Evolutionary conservation across 2,797 vertebrate genomes (phyloP).

Genomic region (Florisuga fusca): DNA sequence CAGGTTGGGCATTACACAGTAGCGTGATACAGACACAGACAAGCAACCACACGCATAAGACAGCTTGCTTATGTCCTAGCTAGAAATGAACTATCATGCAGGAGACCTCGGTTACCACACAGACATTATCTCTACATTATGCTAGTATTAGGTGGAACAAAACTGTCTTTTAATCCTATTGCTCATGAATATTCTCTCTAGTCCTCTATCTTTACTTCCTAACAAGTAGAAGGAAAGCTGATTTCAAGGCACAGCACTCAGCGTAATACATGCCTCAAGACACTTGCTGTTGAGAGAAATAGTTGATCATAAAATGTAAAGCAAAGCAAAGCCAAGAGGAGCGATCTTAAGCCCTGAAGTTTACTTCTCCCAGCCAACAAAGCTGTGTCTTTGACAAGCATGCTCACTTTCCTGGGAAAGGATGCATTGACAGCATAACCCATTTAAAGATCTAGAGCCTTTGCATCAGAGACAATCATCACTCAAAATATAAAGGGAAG

Average conservation of each 20-base stretch:
- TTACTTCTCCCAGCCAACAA: background rate
- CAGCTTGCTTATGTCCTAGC: constrained; percentile 64
- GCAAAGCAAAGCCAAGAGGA: background rate
- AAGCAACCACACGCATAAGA: constrained; percentile 29
- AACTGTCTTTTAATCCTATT: background rate
- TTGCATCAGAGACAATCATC: background rate
- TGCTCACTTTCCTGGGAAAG: background rate
- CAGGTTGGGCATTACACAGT: constrained; percentile 61
- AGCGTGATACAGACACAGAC: constrained; percentile 52
- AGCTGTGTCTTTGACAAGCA: background rate
- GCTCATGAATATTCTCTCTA: background rate
- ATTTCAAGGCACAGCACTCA: background rate
- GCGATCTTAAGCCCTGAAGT: background rate
- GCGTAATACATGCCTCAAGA: background rate
- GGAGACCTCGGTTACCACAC: background rate
- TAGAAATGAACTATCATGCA: constrained; percentile 43
- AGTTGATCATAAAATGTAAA: background rate
- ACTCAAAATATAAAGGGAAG: background rate
- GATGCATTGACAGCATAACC: background rate
- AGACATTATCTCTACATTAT: background rate
- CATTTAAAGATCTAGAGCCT: constrained; percentile 1
- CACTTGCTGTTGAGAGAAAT: background rate
- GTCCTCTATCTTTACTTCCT: background rate
- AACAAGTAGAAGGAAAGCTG: background rate
- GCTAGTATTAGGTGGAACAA: background rate